These are phyloP conservation scores for Pteropus rufus DNA, from an alignment of 2,797 vertebrate species.

Conservation along the genomic window DNA sequence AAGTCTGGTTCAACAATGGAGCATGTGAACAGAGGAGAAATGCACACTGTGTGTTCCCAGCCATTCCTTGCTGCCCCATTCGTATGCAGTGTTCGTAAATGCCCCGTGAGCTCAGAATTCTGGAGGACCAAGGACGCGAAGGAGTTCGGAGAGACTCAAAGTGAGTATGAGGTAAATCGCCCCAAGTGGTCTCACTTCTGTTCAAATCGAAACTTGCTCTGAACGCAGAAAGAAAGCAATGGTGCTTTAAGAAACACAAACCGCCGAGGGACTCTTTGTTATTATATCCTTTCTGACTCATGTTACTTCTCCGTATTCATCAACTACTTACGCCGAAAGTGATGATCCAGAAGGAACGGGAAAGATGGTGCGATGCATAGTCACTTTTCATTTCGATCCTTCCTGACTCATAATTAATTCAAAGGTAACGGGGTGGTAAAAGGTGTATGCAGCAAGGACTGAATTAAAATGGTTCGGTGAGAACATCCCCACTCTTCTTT, in stretches of 20 bases:
- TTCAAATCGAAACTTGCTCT: background rate
- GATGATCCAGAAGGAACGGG: background rate
- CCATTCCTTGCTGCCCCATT: background rate
- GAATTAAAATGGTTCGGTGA: background rate
- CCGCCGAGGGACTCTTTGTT: background rate
- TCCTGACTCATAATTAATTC: background rate
- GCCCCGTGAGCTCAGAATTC: background rate
- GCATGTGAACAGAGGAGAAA: background rate
- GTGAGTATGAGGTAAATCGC: background rate
- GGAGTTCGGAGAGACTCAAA: background rate
- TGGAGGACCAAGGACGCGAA: background rate
- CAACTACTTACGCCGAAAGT: background rate
- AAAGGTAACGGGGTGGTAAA: background rate
- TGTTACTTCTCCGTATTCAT: background rate
- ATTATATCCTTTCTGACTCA: background rate
- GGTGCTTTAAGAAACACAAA: background rate
- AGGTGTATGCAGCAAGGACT: background rate
- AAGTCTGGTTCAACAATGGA: background rate
- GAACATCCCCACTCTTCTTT: background rate
- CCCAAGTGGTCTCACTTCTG: background rate
- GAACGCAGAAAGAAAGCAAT: background rate
- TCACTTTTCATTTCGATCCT: background rate
- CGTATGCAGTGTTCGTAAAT: background rate
- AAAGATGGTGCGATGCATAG: fast-evolving
- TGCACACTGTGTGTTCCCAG: background rate